These are phyloP conservation scores for Nyctibius grandis DNA, from an alignment of 2,797 vertebrate genomes.

Conservation along the genomic window DNA sequence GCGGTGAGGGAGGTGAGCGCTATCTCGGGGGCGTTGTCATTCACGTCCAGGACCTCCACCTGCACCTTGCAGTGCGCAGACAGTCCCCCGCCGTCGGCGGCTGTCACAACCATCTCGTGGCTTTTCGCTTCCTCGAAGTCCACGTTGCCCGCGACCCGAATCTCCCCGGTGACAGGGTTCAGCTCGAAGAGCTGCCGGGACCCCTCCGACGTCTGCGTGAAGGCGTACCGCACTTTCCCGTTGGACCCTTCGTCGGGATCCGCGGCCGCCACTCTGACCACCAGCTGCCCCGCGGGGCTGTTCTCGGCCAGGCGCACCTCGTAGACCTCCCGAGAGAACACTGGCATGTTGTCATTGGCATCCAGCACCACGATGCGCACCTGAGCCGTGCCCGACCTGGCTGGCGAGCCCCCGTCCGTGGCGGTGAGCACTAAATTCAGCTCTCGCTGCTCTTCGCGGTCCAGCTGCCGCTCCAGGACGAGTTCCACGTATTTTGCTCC, in stretches of 20 bases:
- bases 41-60: conserved; percentile 79
- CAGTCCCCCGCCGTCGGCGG: conserved; percentile 71
- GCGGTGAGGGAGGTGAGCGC: conserved; percentile 73
- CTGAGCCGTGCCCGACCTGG: conserved; percentile 77
- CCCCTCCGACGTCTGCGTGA: conserved; percentile 62
- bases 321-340: conserved; percentile 79
- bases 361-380: conserved; percentile 85
- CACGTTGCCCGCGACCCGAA: conserved; percentile 62
- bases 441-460: conserved; percentile 80
- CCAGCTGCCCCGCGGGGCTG: conserved; percentile 74
- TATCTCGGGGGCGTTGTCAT: conserved; percentile 81
- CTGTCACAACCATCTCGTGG: conserved; percentile 57
- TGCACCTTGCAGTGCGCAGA: conserved; percentile 70
- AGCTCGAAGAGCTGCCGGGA: conserved; percentile 68
- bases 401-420: conserved; percentile 81
- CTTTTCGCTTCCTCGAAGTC: conserved; percentile 79
- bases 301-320: conserved; percentile 85
- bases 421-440: conserved; percentile 81
- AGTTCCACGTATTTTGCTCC: conserved; percentile 39
- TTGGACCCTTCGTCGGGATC: conserved; percentile 85
- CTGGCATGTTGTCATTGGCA: conserved; percentile 85
- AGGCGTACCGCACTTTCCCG: conserved; percentile 80
- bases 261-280: conserved; percentile 78
- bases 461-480: conserved; percentile 69
- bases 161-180: conserved; percentile 65